Evolutionary conservation across 2,797 vertebrate genomes (phyloP).

Genomic region (Margarornis squamiger): DNA sequence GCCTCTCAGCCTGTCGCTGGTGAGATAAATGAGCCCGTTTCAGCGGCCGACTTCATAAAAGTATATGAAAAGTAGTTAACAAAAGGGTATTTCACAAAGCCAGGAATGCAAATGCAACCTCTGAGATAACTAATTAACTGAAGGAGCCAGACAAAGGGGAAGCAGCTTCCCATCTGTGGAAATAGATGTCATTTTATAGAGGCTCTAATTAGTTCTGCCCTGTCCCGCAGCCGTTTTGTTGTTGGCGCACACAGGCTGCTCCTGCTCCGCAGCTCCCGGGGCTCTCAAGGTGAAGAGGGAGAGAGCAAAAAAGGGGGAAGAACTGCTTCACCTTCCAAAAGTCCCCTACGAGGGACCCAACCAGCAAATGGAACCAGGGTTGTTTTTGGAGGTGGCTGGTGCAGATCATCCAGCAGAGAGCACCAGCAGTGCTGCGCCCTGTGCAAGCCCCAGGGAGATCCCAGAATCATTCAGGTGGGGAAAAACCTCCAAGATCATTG

Average conservation of each 20-base stretch:
- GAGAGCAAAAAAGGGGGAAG: background rate
- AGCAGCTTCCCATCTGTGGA: constrained; percentile 27
- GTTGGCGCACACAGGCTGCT: rapidly evolving
- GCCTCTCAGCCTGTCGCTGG: constrained; percentile 10
- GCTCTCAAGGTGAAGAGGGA: background rate
- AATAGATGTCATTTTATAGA: constrained; percentile 29
- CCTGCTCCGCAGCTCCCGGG: background rate
- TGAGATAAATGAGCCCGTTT: constrained; percentile 34
- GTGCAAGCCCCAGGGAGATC: background rate
- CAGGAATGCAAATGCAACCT: constrained; percentile 28
- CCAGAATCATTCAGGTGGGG: background rate
- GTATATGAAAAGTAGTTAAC: constrained; percentile 33
- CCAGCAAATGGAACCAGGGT: background rate
- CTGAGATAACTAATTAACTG: constrained; percentile 48
- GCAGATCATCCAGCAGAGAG: rapidly evolving
- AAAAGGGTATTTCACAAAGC: constrained; percentile 37
- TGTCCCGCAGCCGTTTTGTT: background rate
- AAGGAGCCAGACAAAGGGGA: background rate
- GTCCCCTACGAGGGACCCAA: rapidly evolving
- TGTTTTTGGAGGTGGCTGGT: background rate
- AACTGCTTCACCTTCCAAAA: background rate
- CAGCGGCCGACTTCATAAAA: constrained; percentile 50
- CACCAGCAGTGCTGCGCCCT: rapidly evolving
- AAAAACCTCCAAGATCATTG: background rate
- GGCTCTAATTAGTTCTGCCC: constrained; percentile 42